A percentile compares a stretch with the other conserved stretches of the same genome.
phyloP scores from a whole-genome alignment of 2,888 invertebrate genomes.

The Apotomis turbidana region DNA sequence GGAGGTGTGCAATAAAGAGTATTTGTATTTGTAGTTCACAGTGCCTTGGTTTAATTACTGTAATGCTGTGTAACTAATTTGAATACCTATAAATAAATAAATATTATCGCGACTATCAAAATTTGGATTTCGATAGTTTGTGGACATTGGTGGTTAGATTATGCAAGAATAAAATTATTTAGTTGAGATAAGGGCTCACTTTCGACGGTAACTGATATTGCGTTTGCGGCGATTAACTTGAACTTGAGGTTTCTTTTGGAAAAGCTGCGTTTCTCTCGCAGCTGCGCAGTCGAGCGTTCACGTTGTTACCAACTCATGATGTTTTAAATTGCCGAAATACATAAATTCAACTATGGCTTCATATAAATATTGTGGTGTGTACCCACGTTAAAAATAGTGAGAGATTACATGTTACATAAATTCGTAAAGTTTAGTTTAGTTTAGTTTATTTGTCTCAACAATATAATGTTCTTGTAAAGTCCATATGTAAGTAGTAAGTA shows the following conservation, averaged over 20 bases:
- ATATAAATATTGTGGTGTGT: background rate
- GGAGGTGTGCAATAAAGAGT: no score
- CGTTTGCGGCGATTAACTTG: conserved; percentile 9
- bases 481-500: no score
- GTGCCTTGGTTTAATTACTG: no score
- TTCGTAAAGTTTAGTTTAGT: no score
- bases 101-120: no score
- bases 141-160: background rate
- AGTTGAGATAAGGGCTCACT: conserved; percentile 1
- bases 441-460: no score
- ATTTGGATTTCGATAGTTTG: background rate
- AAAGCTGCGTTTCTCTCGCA: conserved; percentile 14
- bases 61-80: no score
- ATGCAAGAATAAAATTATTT: background rate
- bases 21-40: no score
- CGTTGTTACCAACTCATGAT: background rate
- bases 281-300: conserved; percentile 13
- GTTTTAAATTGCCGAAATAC: background rate
- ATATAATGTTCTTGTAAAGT: no score
- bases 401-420: no score
- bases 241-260: conserved; percentile 26
- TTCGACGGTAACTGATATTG: conserved; percentile 13
- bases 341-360: background rate
- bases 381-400: no score
- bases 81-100: no score